Evolutionary conservation across 1,140 invertebrate genomes (phyloP), one percentile per base, ranked within the genome.

Genomic region (Lanistes nyassanus): DNA sequence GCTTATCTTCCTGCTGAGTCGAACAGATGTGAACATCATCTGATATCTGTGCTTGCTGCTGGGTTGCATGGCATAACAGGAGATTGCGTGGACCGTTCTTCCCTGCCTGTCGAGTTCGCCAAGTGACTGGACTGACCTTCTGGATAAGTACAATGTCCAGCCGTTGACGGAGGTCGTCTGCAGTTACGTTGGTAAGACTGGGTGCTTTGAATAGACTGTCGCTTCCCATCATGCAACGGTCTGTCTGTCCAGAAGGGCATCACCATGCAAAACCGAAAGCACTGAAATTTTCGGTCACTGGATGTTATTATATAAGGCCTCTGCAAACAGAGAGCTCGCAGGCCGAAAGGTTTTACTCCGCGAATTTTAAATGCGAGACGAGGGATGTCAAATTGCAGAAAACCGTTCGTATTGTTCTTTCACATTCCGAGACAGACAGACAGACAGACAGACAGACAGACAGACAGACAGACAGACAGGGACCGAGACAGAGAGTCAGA

Each of bases 391-490:
- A n/a, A n/a, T n/a, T n/a, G n/a, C n/a, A n/a, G n/a, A n/a, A n/a
- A n/a, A n/a, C n/a, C n/a, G n/a, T n/a, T n/a, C n/a, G n/a, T n/a
- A n/a, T n/a, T n/a, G n/a, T n/a, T n/a, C n/a, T n/a, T n/a, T n/a
- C n/a, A n/a, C n/a, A n/a, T n/a, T n/a, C n/a, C n/a, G n/a, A 53
- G 51, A 53, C 51, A 53, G 51, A 53, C 51, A 53, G 51, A 53
- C 51, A 53, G 51, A 53, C 51, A 53, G 51, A 53, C 51, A 53
- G 51, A 53, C 51, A 53, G 51, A 53, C 3, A 47, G 66, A 68
- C 6, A 68, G 66, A 47, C 6, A 68, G 66, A 68, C n/a, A 68
- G 66, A 51, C 6, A 51, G 66, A 51, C 3, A 51, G 66, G 23
- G 21, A 68, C 39, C 47, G 7, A 68, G 39, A 51, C n/a, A 47